Percentiles rank a stretch among this genome's conserved stretches.
Evolutionary conservation across 1,140 invertebrate genomes (phyloP).

Genomic region (Ips typographus): DNA sequence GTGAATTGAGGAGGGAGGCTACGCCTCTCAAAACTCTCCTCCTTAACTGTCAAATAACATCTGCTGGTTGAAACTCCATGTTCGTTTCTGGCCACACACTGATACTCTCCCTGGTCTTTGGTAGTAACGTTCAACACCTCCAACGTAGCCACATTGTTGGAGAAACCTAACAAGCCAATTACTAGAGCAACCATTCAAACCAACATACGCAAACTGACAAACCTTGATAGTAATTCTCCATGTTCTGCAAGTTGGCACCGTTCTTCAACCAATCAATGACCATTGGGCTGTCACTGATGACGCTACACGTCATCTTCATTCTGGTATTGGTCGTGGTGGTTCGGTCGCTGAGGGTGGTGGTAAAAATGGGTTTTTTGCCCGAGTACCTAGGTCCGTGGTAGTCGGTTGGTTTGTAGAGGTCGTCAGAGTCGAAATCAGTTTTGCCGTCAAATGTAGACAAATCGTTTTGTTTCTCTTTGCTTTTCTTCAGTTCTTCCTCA

Average conservation of each 20-base stretch:
- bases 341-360: constrained; percentile 75
- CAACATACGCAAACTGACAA: neutral
- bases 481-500: constrained; percentile 33
- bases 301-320: constrained; percentile 80
- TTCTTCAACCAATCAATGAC: constrained; percentile 83
- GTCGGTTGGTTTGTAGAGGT: constrained; percentile 39
- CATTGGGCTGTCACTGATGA: constrained; percentile 80
- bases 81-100: constrained; percentile 72
- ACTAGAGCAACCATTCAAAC: neutral
- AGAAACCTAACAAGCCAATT: constrained; percentile 52
- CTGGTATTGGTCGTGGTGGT: constrained; percentile 70
- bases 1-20: constrained; percentile 71
- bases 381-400: constrained; percentile 39
- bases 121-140: constrained; percentile 68
- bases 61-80: constrained; percentile 70
- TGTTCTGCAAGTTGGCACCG: constrained; percentile 54
- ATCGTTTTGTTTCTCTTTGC: neutral
- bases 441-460: constrained; percentile 10
- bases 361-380: constrained; percentile 74
- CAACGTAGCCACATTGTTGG: constrained; percentile 71
- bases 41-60: constrained; percentile 70
- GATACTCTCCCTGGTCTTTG: constrained; percentile 72
- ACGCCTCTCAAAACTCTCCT: constrained; percentile 67
- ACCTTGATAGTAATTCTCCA: constrained; percentile 27
- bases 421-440: constrained; percentile 24